These are phyloP conservation scores for Zygogramma bicolorata DNA, from an alignment of 2,888 invertebrate genomes.

Conservation along the genomic window DNA sequence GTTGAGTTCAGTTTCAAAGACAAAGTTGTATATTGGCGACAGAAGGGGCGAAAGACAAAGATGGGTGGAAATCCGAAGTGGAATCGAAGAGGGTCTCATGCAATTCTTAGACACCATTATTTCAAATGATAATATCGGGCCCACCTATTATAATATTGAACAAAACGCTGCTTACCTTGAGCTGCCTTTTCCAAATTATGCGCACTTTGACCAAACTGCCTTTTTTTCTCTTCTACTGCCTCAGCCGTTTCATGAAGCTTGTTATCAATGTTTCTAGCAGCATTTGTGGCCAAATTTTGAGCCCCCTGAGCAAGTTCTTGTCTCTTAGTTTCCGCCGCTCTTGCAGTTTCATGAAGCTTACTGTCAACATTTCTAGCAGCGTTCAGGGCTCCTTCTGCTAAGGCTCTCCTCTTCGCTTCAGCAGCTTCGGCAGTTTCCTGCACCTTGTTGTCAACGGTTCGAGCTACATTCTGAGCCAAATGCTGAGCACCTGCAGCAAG, in stretches of 20 bases:
- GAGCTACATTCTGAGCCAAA: conserved; percentile 27
- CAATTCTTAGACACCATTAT: too few species aligned
- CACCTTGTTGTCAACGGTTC: conserved; percentile 35
- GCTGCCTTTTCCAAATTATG: conserved; percentile 34
- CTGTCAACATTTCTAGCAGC: conserved; percentile 32
- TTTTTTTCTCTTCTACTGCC: conserved; percentile 42
- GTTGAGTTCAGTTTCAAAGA: too few species aligned
- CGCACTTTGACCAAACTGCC: conserved; percentile 30
- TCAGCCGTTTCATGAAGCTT: conserved; percentile 44
- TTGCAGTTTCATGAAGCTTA: conserved; percentile 36
- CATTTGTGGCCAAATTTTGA: conserved; percentile 20
- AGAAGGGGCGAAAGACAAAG: too few species aligned
- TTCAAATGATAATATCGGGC: too few species aligned
- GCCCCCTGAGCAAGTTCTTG: conserved; percentile 31
- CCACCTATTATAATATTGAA: too few species aligned
- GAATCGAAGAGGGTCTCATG: too few species aligned
- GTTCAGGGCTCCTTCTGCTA: conserved; percentile 39
- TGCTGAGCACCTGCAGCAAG: conserved; percentile 34
- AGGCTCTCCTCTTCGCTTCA: conserved; percentile 31
- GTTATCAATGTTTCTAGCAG: conserved; percentile 42
- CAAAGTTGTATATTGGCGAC: too few species aligned
- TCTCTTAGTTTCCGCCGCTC: conserved; percentile 42
- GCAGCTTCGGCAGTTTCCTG: conserved; percentile 45
- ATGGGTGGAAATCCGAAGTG: too few species aligned
- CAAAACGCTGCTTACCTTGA: background rate